Conservation (phyloP, 2,888 invertebrate genomes). For the Limenitis camilla region DNA sequence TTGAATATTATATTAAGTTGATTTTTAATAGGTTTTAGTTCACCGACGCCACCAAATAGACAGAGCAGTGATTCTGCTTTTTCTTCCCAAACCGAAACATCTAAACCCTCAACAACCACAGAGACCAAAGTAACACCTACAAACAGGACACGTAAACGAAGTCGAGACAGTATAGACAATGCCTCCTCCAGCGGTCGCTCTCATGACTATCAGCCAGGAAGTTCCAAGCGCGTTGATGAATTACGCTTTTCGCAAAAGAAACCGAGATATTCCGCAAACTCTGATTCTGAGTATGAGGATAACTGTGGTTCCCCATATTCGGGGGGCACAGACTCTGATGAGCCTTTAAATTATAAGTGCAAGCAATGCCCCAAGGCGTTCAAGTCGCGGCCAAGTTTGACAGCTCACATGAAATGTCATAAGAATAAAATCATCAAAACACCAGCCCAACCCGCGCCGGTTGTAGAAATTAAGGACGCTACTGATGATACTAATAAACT, state of each 20-base stretch:
- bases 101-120: slow-evolving; percentile 42
- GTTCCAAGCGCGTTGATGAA: slow-evolving; percentile 53
- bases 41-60: slow-evolving; percentile 53
- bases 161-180: slow-evolving; percentile 50
- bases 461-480: slow-evolving; percentile 32
- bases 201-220: slow-evolving; percentile 43
- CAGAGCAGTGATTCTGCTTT: slow-evolving; percentile 69
- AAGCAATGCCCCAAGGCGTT: slow-evolving; percentile 47
- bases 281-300: slow-evolving; percentile 60
- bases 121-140: slow-evolving; percentile 44
- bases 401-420: slow-evolving; percentile 42
- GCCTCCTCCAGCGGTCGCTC: slow-evolving; percentile 47
- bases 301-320: slow-evolving; percentile 45
- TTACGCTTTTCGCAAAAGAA: slow-evolving; percentile 45
- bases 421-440: slow-evolving; percentile 16
- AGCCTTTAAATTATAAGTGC: slow-evolving; percentile 47
- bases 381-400: slow-evolving; percentile 34
- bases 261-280: slow-evolving; percentile 34
- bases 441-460: background rate
- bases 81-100: slow-evolving; percentile 59
- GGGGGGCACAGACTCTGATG: slow-evolving; percentile 59
- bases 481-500: slow-evolving; percentile 47
- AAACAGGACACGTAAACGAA: slow-evolving; percentile 47
- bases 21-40: slow-evolving; percentile 47
- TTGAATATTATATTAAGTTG: background rate